Base-by-base conservation (phyloP, 1,140 invertebrate species). In the Phymastichus coffea region DNA sequence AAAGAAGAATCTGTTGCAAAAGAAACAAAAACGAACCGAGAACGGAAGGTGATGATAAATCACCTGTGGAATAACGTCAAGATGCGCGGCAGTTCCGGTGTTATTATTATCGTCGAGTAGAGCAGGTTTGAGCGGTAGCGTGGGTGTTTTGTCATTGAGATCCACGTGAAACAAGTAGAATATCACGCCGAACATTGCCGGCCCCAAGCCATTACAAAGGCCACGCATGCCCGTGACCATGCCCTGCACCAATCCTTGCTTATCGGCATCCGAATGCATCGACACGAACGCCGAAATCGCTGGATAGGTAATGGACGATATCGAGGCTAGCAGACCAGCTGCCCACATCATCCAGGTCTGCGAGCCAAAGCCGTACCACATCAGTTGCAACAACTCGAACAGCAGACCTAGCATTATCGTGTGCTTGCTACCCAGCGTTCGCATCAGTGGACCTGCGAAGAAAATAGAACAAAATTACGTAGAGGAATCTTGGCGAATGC, bases 201-300 rank as follows among this genome's bases (percentile, higher is more conserved):
- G 90, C 2, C 90, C 90, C 33, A 92, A 77, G 9, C 91, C 91
- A 75, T 90, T 91, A 68, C 90, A 92, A 22, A 99, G 85, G 12
- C 96, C 95, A 64, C 96, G 81, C 85, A 96, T 94, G 26, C 93
- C 94, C 10, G 97, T 99, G 14, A 99, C 93, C 86, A 99, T 96
- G 23, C 97, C 97, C 81, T 99, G 97, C 30, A 98, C 96, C 23
- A 98, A 88, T 85, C 90, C 97, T 83, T 99, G 98, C 72, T 97
- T 91, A 76, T 99, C 97, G 28, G 92, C 88, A 74, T 95, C 89
- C 54, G 96, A 95, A 81, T 98, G 95, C 66, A 95, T 93, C 12
- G 95, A 98, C 33, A 99, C 95, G 82, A 97, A 99, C 30, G 97
- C 93, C 80, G 94, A 97, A 70, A 99, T 99, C n/a, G 97, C 95